These are phyloP conservation scores for Plutomurus gul DNA, from an alignment of 1,140 invertebrate species.

Conservation along the genomic window DNA sequence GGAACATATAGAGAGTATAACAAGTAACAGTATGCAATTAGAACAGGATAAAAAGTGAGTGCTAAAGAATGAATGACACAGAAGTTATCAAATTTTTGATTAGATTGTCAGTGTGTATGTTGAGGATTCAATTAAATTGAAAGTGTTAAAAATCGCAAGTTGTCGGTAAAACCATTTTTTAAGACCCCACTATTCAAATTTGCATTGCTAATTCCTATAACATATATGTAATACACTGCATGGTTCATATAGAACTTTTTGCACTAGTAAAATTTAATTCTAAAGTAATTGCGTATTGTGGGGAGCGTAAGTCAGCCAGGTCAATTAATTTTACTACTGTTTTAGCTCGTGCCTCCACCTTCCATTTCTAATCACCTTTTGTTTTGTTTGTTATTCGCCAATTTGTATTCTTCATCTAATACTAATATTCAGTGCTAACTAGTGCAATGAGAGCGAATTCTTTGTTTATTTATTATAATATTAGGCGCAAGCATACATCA, in stretches of 20 bases:
- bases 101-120: too few species aligned
- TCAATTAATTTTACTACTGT: not conserved
- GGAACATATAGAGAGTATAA: not conserved
- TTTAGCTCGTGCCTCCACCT: not conserved
- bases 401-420: too few species aligned
- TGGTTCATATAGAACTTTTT: not conserved
- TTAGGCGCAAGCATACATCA: too few species aligned
- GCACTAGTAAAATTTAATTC: not conserved
- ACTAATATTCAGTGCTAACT: too few species aligned
- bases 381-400: not conserved
- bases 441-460: too few species aligned
- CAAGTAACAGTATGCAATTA: not conserved
- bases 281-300: not conserved
- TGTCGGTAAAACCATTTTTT: not conserved
- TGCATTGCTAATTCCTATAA: not conserved
- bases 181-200: not conserved
- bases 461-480: too few species aligned
- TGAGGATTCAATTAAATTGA: not conserved
- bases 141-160: not conserved
- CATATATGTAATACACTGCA: not conserved
- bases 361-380: not conserved
- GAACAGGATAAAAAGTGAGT: not conserved
- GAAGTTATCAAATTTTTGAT: constrained; percentile 25
- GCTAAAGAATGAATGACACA: not conserved
- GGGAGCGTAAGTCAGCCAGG: not conserved